Percentiles rank a stretch among this genome's conserved stretches.
These are phyloP conservation scores for Ormyrus pomaceus DNA, from an alignment of 2,888 invertebrate species.

Conservation along the genomic window DNA sequence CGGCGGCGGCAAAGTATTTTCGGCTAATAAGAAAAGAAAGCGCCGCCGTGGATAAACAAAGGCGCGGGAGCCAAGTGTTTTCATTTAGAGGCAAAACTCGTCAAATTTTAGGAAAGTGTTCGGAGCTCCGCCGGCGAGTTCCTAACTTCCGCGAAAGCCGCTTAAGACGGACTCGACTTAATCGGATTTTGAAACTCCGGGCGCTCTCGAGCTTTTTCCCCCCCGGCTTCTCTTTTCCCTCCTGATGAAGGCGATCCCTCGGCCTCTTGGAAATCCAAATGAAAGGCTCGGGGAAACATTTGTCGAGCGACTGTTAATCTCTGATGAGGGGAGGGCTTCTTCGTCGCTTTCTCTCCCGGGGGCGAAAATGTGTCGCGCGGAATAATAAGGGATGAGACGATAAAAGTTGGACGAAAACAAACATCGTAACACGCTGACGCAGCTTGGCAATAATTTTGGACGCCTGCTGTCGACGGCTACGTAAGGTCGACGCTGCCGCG, in stretches of 20 bases:
- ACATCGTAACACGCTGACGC: conserved; percentile 70
- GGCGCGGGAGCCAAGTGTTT: conserved; percentile 9
- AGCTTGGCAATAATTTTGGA: conserved; percentile 71
- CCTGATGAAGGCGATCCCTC: conserved; percentile 7
- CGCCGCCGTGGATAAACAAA: conserved; percentile 4
- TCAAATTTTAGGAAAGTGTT: conserved; percentile 16
- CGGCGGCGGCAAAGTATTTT: conserved; percentile 47
- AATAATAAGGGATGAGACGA: conserved; percentile 44
- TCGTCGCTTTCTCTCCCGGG: too few relatives aligned
- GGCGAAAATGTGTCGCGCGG: conserved; percentile 19
- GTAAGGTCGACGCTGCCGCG: conserved; percentile 68
- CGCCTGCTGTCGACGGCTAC: conserved; percentile 70
- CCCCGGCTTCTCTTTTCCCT: neutral
- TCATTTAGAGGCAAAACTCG: conserved; percentile 25
- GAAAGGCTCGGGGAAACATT: conserved; percentile 22
- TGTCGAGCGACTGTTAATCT: conserved; percentile 42
- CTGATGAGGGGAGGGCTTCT: neutral
- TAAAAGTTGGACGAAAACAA: conserved; percentile 66
- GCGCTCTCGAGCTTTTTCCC: conserved; percentile 6
- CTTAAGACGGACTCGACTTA: conserved; percentile 61
- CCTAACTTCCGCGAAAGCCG: conserved; percentile 57
- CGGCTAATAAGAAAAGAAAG: neutral
- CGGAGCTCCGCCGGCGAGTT: conserved; percentile 29
- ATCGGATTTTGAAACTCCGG: conserved; percentile 62
- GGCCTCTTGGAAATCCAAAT: conserved; percentile 27